A percentile compares a stretch with the other conserved stretches of the same genome.
These are phyloP conservation scores for Vulpes lagopus DNA, from an alignment of 2,113 vertebrate genomes.

Conservation along the genomic window DNA sequence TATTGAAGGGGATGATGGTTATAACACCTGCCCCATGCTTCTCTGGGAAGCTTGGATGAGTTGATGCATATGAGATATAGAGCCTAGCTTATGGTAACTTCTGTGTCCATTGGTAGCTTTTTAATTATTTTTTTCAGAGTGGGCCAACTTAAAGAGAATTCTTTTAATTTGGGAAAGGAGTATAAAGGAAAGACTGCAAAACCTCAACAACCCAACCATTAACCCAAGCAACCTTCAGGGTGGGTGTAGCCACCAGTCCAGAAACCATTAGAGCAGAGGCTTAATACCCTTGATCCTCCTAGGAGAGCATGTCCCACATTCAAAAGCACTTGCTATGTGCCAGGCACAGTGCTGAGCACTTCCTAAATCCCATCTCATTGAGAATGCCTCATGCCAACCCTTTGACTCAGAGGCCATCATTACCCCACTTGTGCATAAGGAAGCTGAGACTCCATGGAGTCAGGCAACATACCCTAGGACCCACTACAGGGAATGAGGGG, in stretches of 20 bases:
- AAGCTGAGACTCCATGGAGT: not conserved
- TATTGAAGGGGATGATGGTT: not conserved
- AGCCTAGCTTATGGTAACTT: no score
- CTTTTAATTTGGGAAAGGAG: not conserved
- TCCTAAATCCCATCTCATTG: not conserved
- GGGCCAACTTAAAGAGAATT: not conserved
- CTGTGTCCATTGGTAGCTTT: not conserved
- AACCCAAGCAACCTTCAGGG: no score
- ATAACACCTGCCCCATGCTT: not conserved
- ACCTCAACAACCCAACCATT: not conserved
- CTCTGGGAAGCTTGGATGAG: not conserved
- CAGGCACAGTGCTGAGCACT: not conserved
- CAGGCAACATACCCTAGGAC: not conserved
- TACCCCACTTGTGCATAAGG: not conserved
- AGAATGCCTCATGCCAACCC: not conserved
- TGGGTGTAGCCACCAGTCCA: not conserved
- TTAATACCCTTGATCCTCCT: not conserved
- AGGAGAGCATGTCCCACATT: not conserved
- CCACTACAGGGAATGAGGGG: not conserved
- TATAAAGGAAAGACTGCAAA: not conserved
- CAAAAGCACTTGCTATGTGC: not conserved
- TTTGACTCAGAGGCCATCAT: not conserved
- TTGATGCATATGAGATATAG: no score
- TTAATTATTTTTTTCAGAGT: not conserved
- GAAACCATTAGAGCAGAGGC: not conserved